Percentiles rank a stretch among this genome's conserved stretches.
phyloP scores from a whole-genome alignment of 1,140 invertebrate genomes.

The Pristionchus pacificus region DNA sequence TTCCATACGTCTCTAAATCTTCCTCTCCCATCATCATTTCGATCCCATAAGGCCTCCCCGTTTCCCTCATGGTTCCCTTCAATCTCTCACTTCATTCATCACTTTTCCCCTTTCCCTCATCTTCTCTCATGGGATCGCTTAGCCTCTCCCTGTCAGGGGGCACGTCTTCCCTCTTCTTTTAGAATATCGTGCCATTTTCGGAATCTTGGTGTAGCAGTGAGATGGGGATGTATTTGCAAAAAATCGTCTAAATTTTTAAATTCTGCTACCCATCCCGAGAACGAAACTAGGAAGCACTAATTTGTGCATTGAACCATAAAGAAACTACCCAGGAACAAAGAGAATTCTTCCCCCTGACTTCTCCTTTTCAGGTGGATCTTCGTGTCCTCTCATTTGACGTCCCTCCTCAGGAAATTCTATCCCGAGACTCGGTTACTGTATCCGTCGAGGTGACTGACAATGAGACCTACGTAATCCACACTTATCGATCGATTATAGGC shows the following conservation, averaged over 20 bases:
- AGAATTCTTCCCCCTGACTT: background rate
- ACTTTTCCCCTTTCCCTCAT: no score
- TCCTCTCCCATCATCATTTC: no score
- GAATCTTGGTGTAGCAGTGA: no score
- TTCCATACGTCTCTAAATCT: no score
- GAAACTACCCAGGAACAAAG: background rate
- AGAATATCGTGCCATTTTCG: no score
- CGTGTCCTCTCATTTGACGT: conserved; percentile 81
- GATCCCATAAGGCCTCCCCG: no score
- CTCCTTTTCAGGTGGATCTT: conserved; percentile 65
- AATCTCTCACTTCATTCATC: no score
- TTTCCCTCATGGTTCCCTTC: no score
- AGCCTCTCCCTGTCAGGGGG: no score
- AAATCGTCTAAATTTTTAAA: background rate
- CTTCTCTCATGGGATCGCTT: no score
- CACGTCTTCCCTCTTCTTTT: no score
- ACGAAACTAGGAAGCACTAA: background rate
- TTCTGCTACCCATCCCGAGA: background rate
- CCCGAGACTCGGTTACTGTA: conserved; percentile 83
- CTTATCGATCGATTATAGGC: conserved; percentile 29
- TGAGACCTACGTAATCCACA: conserved; percentile 26
- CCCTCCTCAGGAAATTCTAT: conserved; percentile 81
- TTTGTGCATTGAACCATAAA: background rate
- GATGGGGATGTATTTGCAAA: no score
- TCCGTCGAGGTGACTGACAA: conserved; percentile 43